Evolutionary conservation across 2,888 invertebrate species (phyloP).

Genomic region (Silvanus unidentatus): DNA sequence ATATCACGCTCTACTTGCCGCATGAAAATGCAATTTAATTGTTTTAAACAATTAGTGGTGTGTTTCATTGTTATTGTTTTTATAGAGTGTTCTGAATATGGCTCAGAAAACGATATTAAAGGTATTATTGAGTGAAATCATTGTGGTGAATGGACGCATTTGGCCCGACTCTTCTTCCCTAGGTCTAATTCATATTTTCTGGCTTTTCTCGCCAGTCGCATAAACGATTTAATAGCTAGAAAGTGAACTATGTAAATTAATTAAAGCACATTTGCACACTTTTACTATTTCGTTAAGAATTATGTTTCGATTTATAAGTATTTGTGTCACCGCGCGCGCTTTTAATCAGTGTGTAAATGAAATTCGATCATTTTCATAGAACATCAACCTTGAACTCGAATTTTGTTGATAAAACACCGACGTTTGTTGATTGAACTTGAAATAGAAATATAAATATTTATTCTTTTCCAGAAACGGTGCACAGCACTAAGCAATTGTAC

Average conservation of each 20-base stretch:
- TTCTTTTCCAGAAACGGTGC: conserved; percentile 28
- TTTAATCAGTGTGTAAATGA: neutral
- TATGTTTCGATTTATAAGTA: too few species aligned
- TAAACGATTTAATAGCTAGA: conserved; percentile 1
- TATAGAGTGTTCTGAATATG: conserved; percentile 38
- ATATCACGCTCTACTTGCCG: conserved; percentile 37
- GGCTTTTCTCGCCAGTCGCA: too few species aligned
- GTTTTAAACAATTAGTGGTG: conserved; percentile 37
- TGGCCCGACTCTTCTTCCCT: too few species aligned
- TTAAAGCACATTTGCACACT: too few species aligned
- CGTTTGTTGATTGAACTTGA: conserved; percentile 2
- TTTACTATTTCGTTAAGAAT: too few species aligned
- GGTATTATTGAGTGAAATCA: conserved; percentile 27
- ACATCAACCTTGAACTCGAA: too few species aligned
- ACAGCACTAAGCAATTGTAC: conserved; percentile 25
- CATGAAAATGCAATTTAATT: conserved; percentile 39
- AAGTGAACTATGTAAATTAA: neutral
- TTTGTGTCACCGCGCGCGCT: too few species aligned
- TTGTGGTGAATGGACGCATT: too few species aligned
- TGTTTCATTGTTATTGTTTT: conserved; percentile 31
- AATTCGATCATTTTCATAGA: too few species aligned
- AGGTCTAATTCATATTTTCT: too few species aligned
- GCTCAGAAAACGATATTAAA: conserved; percentile 42
- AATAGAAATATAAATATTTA: too few species aligned
- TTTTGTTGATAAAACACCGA: too few species aligned